Evolutionary conservation across 1,140 invertebrate genomes (phyloP).

Genomic region (Mactra quadrangularis): DNA sequence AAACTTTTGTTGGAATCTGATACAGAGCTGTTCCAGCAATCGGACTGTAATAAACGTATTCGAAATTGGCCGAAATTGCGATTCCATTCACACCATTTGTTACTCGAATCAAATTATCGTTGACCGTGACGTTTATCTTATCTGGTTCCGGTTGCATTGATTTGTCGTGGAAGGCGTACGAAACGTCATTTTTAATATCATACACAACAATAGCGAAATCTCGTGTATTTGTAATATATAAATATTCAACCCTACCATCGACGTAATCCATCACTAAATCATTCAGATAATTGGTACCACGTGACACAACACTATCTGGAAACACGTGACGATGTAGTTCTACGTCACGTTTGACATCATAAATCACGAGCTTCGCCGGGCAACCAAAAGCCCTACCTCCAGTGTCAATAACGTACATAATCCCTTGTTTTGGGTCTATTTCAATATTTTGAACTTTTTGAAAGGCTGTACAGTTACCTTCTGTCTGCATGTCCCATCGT

Average conservation of each 20-base stretch:
- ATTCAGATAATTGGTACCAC: constrained; percentile 61
- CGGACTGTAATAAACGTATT: constrained; percentile 66
- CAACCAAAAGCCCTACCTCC: constrained; percentile 54
- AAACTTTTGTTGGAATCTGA: constrained; percentile 58
- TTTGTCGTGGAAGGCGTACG: constrained; percentile 48
- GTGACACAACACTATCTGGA: constrained; percentile 54
- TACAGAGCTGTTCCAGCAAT: constrained; percentile 60
- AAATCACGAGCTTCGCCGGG: constrained; percentile 68
- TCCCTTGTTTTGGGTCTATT: constrained; percentile 66
- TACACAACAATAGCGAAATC: constrained; percentile 62
- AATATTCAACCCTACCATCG: constrained; percentile 54
- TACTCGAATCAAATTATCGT: constrained; percentile 22
- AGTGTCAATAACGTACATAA: constrained; percentile 68
- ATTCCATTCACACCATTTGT: constrained; percentile 64
- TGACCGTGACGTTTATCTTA: constrained; percentile 33
- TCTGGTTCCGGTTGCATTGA: constrained; percentile 58
- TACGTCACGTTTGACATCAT: constrained; percentile 54
- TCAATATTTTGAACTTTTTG: constrained; percentile 71
- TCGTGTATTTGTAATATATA: constrained; percentile 66
- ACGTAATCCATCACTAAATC: constrained; percentile 69
- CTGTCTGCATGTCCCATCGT: constrained; percentile 62
- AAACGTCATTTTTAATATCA: constrained; percentile 41
- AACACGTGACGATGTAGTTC: constrained; percentile 59
- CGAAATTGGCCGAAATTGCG: constrained; percentile 66
- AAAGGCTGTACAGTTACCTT: constrained; percentile 65